These are phyloP conservation scores for Copidosoma aretas DNA, from an alignment of 2,888 invertebrate genomes.

Conservation along the genomic window DNA sequence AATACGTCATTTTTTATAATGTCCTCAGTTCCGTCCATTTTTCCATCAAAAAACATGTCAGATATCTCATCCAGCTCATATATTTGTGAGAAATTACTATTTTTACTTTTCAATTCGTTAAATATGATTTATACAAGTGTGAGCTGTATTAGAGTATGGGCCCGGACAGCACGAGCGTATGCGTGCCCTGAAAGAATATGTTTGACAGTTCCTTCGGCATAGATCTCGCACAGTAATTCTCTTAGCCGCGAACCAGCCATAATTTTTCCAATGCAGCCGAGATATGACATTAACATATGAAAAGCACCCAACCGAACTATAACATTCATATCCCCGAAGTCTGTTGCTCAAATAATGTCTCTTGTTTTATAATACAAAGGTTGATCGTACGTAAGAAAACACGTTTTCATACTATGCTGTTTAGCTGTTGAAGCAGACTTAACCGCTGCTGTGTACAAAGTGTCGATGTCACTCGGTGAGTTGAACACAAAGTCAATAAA, in stretches of 20 bases:
- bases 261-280: constrained; percentile 56
- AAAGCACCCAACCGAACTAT: constrained; percentile 43
- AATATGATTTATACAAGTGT: neutral
- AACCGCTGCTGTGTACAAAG: neutral
- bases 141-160: constrained; percentile 19
- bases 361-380: neutral
- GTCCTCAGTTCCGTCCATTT: neutral
- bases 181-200: constrained; percentile 39
- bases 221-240: constrained; percentile 44
- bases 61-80: neutral
- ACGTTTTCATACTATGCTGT: too few species aligned
- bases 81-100: neutral
- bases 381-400: constrained; percentile 5
- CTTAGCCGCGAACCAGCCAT: constrained; percentile 59
- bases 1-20: neutral
- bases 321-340: neutral
- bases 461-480: neutral
- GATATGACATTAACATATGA: constrained; percentile 52
- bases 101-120: neutral
- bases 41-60: neutral
- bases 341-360: neutral
- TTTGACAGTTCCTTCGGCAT: constrained; percentile 46
- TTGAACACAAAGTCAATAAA: neutral
- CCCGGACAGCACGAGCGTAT: constrained; percentile 23
- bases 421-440: too few species aligned